phyloP scores from a whole-genome alignment of 2,113 vertebrate genomes.

The Melanocharis versteri region DNA sequence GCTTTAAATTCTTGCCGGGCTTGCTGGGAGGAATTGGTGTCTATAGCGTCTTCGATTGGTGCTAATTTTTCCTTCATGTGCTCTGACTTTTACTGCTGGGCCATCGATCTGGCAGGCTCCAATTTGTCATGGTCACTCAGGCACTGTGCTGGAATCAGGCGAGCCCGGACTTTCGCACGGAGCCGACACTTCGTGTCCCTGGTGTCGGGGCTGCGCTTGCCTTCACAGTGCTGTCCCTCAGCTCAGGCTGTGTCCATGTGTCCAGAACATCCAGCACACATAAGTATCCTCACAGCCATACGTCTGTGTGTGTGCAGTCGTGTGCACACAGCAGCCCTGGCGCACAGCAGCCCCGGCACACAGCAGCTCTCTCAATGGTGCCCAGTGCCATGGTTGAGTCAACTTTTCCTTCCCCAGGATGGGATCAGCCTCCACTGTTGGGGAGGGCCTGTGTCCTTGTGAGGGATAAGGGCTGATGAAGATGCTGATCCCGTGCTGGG shows the following conservation, averaged over 20 bases:
- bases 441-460: fast-evolving
- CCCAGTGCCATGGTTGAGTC: fast-evolving
- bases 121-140: conserved; percentile 63
- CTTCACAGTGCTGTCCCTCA: fast-evolving
- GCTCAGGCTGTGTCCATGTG: not conserved
- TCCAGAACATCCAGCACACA: not conserved
- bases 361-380: not conserved
- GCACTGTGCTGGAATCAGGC: conserved; percentile 49
- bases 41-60: conserved; percentile 71
- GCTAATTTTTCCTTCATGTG: conserved; percentile 72
- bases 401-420: not conserved
- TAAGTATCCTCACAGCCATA: fast-evolving
- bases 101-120: conserved; percentile 57
- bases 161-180: fast-evolving
- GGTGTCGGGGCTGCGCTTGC: fast-evolving
- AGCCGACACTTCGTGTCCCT: fast-evolving
- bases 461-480: not conserved
- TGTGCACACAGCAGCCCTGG: fast-evolving
- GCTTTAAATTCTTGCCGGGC: conserved; percentile 68
- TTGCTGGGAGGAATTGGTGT: conserved; percentile 71
- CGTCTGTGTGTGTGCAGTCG: not conserved
- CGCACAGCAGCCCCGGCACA: fast-evolving
- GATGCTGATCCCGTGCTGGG: not conserved
- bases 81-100: conserved; percentile 69
- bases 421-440: not conserved